A percentile compares a stretch with the other conserved stretches of the same genome.
Evolutionary conservation across 2,113 vertebrate genomes (phyloP).

Genomic region (Edolisoma coerulescens): DNA sequence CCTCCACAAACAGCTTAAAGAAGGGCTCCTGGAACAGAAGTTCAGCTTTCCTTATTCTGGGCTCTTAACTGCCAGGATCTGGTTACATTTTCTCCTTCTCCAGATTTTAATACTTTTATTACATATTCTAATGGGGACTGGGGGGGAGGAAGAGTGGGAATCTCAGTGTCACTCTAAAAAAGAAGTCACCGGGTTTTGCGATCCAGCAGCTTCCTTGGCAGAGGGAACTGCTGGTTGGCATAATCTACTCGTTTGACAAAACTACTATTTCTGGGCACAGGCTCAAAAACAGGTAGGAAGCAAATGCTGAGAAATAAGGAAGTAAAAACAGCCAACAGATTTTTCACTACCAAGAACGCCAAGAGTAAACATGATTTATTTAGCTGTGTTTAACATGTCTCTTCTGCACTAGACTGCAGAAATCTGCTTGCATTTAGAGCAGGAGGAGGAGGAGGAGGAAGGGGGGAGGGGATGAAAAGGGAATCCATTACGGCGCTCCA

Average conservation of each 20-base stretch:
- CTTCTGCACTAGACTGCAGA: slow-evolving; percentile 63
- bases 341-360: slow-evolving; percentile 75
- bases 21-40: slow-evolving; percentile 10
- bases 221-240: slow-evolving; percentile 76
- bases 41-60: slow-evolving; percentile 4
- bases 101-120: slow-evolving; percentile 60
- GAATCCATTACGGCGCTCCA: slow-evolving; percentile 18
- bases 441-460: slow-evolving; percentile 1
- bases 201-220: slow-evolving; percentile 83
- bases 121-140: slow-evolving; percentile 20
- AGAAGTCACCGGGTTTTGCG: slow-evolving; percentile 76
- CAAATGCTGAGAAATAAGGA: slow-evolving; percentile 84
- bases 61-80: slow-evolving; percentile 20
- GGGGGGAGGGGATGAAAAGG: slow-evolving; percentile 9
- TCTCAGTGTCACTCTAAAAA: slow-evolving; percentile 66
- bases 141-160: background rate
- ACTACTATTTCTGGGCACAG: slow-evolving; percentile 86
- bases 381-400: slow-evolving; percentile 74
- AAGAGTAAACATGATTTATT: slow-evolving; percentile 85
- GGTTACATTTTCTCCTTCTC: background rate
- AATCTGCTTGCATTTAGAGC: slow-evolving; percentile 69
- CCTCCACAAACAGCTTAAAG: slow-evolving; percentile 7
- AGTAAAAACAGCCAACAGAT: slow-evolving; percentile 80
- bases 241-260: slow-evolving; percentile 79
- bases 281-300: slow-evolving; percentile 89